phyloP scores from a whole-genome alignment of 2,113 vertebrate genomes.

The Sula dactylatra region DNA sequence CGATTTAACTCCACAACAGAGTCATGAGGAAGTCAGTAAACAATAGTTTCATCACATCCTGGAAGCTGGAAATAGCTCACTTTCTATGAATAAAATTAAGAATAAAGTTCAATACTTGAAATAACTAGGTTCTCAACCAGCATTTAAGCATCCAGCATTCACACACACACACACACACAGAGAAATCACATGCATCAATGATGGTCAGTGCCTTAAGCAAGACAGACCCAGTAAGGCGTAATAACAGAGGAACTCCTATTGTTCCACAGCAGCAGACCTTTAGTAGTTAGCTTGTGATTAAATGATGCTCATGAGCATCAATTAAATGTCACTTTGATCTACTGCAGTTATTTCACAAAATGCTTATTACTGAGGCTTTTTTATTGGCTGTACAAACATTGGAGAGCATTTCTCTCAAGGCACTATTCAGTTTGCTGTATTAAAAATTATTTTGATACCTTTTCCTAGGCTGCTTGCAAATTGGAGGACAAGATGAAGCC shows the following conservation, averaged over 20 bases:
- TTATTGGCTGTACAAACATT: constrained; percentile 2
- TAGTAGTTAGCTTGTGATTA: neutral
- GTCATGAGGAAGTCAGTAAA: neutral
- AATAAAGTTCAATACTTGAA: neutral
- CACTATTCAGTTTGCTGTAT: neutral
- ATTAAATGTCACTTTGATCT: constrained; percentile 39
- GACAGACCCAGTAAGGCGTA: neutral
- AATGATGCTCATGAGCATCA: constrained; percentile 29
- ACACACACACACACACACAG: neutral
- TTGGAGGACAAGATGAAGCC: neutral
- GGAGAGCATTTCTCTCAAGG: neutral
- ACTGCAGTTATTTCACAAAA: constrained; percentile 16
- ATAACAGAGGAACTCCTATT: neutral
- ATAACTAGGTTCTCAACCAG: neutral
- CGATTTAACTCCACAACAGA: neutral
- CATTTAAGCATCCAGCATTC: neutral
- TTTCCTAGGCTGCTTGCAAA: constrained; percentile 12
- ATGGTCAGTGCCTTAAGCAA: neutral
- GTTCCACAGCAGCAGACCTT: neutral
- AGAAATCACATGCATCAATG: neutral
- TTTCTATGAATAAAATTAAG: neutral
- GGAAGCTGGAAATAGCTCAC: neutral
- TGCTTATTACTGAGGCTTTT: neutral
- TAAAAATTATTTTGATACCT: constrained; percentile 32
- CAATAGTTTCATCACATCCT: neutral